Base-by-base conservation (phyloP, 2,113 vertebrate species). In the Romanogobio albipinnatus region DNA sequence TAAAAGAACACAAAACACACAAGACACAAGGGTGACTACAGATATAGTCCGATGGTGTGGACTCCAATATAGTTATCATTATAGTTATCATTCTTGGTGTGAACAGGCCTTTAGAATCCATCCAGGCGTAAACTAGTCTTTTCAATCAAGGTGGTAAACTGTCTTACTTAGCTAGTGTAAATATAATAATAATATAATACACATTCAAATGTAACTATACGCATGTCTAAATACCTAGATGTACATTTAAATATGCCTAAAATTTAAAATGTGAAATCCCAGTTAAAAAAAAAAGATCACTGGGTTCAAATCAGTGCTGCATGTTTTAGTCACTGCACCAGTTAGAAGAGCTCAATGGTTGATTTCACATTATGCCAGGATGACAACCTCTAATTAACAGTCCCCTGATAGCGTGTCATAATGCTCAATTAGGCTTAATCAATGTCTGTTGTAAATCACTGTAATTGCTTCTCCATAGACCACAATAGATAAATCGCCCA, bases 381-480 rank as follows among this genome's bases (percentile, higher is more conserved):
- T 43, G 11, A 81, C 78, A 66, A 22, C 43, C 61, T 13, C 61
- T 66, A 45, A 64, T 81, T 81, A 49, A 64, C 59, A 81, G 45
- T 81, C 24, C 59, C 45, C 4, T 81, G 78, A 81, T 66, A 45
- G 45, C 1, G 17, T 33, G 43, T 51, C 78, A 66, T 81, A 66
- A 81, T 66, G 61, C 61, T 66, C 61, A 66, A 68, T 81, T 66
- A 66, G 45, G 61, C 24, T 81, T 51, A 81, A 81, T 81, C 24
- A 80, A n/a, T 17, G 59, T 66, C 78, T 80, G 43, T 49, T 6
- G 78, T 81, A 68, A 81, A 81, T 81, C 78, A 81, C 78, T 81
- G 24, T 66, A 81, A 68, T 81, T 81, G 43, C 61, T 66, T 81
- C 78, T 51, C 45, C 17, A 51, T 51, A 68, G 24, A 49, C 24